phyloP scores from a whole-genome alignment of 2,113 vertebrate species.

The Cynocephalus volans region DNA sequence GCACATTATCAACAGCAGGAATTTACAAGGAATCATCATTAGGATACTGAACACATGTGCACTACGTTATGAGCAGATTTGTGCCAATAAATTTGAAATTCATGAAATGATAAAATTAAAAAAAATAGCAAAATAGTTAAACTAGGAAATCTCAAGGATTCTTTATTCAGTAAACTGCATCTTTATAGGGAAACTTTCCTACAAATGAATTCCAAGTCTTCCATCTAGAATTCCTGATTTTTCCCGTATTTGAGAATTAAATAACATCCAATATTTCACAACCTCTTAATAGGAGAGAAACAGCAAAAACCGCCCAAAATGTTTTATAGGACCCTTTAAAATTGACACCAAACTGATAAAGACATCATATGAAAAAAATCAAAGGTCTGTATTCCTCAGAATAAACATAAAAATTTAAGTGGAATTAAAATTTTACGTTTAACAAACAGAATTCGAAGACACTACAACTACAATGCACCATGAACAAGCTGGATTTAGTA shows the following conservation, averaged over 20 bases:
- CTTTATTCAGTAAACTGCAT: neutral
- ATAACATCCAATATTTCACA: neutral
- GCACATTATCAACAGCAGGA: neutral
- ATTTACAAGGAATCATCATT: neutral
- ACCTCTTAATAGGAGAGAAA: neutral
- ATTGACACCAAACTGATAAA: neutral
- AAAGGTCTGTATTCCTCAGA: neutral
- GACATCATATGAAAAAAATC: neutral
- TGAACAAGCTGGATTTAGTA: neutral
- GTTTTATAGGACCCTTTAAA: neutral
- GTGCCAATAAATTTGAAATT: neutral
- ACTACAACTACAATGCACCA: constrained; percentile 5
- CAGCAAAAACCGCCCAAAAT: neutral
- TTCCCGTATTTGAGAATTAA: neutral
- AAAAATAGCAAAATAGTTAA: neutral
- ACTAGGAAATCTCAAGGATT: neutral
- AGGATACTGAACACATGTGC: neutral
- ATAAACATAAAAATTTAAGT: constrained; percentile 27
- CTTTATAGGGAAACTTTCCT: neutral
- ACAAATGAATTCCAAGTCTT: neutral
- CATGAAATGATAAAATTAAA: neutral
- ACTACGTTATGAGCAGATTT: neutral
- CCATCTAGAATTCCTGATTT: neutral
- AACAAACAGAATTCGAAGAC: constrained; percentile 6
- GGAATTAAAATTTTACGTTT: neutral